Evolutionary conservation across 2,888 invertebrate species (phyloP).

Genomic region (Epinotia nisella): DNA sequence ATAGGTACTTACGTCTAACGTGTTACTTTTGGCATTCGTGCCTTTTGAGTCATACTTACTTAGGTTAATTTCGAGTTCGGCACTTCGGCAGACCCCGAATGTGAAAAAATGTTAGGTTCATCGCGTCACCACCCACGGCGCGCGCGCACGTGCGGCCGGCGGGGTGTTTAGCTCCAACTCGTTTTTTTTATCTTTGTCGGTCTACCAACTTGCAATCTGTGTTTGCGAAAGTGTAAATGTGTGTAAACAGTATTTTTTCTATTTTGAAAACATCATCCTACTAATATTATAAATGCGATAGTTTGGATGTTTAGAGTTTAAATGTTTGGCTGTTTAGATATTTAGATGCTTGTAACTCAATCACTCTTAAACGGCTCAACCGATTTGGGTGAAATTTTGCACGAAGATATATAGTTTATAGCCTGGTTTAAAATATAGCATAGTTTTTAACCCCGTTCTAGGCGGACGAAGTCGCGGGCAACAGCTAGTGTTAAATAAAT

Average conservation of each 20-base stretch:
- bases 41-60: background rate
- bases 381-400: too few relatives aligned
- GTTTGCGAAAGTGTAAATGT: conserved; percentile 36
- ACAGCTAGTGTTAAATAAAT: conserved; percentile 16
- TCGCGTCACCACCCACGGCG: conserved; percentile 56
- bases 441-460: too few relatives aligned
- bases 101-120: conserved; percentile 22
- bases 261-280: background rate
- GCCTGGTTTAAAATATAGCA: too few relatives aligned
- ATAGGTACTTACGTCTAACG: too few relatives aligned
- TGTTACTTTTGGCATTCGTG: background rate
- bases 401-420: too few relatives aligned
- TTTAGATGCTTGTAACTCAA: too few relatives aligned
- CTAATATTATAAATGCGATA: too few relatives aligned
- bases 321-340: too few relatives aligned
- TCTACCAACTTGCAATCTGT: conserved; percentile 16
- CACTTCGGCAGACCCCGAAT: conserved; percentile 8
- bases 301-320: too few relatives aligned
- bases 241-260: conserved; percentile 34
- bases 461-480: too few relatives aligned
- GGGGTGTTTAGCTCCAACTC: conserved; percentile 40
- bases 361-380: too few relatives aligned
- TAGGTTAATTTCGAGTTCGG: background rate
- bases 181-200: conserved; percentile 7
- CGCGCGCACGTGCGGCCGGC: conserved; percentile 58